Evolutionary conservation across 2,888 invertebrate genomes (phyloP).

Genomic region (Zonitis immaculata): DNA sequence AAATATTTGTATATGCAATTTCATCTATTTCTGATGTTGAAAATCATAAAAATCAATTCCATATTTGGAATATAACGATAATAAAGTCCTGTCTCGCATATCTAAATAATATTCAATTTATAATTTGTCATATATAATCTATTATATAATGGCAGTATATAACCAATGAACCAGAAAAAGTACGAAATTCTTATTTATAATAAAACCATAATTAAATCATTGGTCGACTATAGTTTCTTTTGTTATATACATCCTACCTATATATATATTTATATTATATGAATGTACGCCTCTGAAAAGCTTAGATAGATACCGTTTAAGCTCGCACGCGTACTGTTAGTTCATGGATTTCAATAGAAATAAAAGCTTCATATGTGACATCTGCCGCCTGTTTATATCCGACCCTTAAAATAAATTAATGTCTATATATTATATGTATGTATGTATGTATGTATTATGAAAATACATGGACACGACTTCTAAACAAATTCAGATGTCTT

Average conservation of each 20-base stretch:
- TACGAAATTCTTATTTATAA: neutral
- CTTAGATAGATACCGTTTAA: conserved; percentile 34
- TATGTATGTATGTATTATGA: no score
- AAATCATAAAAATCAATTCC: neutral
- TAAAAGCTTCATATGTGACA: conserved; percentile 20
- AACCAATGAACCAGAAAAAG: conserved; percentile 8
- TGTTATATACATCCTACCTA: conserved; percentile 17
- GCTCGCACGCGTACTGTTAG: conserved; percentile 29
- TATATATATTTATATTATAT: conserved; percentile 11
- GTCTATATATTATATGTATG: neutral
- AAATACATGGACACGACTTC: neutral
- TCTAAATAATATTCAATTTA: conserved; percentile 27
- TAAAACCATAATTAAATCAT: neutral
- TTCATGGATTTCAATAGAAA: conserved; percentile 25
- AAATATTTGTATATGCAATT: neutral
- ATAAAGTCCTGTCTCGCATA: conserved; percentile 16
- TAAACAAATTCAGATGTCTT: conserved; percentile 1
- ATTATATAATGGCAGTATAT: no score
- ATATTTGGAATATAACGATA: neutral
- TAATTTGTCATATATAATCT: conserved; percentile 30
- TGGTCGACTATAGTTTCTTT: conserved; percentile 23
- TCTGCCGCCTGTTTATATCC: conserved; percentile 23
- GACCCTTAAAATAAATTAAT: neutral
- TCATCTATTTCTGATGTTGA: neutral
- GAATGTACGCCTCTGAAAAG: neutral